Base-by-base conservation (phyloP, 1,140 invertebrate genomes). In the Drosophila subobscura region DNA sequence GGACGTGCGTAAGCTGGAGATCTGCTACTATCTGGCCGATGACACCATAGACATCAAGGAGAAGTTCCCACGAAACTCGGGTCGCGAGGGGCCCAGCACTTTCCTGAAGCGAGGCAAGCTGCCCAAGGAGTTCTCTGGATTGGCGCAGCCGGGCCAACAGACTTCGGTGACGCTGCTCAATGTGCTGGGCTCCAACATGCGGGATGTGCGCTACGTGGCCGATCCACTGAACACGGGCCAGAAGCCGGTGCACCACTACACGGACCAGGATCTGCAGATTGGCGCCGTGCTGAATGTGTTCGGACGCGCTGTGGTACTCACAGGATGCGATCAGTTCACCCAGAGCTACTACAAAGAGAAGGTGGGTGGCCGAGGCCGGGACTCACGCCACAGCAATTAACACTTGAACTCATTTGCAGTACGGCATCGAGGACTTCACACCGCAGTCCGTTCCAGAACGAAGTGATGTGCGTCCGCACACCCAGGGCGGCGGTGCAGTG, bases 1-100 rank as follows among this genome's bases (percentile, higher is more conserved):
- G 33, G 93, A 94, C 33, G 83, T 97, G n/a, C 94, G 97, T 72
- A 92, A 96, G 75, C 91, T 97, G 3, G 94, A 96, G 77, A 92
- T 97, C 4, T 93, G 94, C 90, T 98, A 97, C 91, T 98, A 96
- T 91, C 92, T 98, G 10, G 94, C 95, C 0, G 97, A 99, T 90
- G 96, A 97, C 84, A 98, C 97, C 0, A 95, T 98, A 14, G 97
- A 98, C 90, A 95, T 99, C 4, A 95, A 96, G 70, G 97, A 96
- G 92, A 93, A 94, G 2, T 92, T 95, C 57, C 92, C 93, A 3
- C 90, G 93, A 1, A 96, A 96, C 81, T 94, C 94, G 25, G 95
- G 95, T 0, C 93, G 93, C 23, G 95, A 96, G 90, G 93, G 93
- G 3, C 94, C 95, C 52, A 93, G 94, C 0, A 94, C 96, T 72